Conservation (phyloP, 2,797 vertebrate species). For the Antennarius maculatus region DNA sequence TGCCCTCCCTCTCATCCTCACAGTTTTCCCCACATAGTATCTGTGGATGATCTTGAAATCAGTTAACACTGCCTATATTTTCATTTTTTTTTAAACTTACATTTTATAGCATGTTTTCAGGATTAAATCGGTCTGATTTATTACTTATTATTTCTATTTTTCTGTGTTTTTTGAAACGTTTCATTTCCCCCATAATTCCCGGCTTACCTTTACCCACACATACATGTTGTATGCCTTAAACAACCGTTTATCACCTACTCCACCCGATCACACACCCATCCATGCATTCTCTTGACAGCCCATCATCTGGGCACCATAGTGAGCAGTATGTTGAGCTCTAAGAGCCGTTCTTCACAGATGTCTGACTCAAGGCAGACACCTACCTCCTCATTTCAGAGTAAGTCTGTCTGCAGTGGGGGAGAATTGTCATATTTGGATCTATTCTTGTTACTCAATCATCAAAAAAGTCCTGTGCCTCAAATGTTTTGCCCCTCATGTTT, state of each 20-base stretch:
- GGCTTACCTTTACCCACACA: constrained; percentile 26
- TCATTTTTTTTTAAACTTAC: constrained; percentile 5
- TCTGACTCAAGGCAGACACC: constrained; percentile 79
- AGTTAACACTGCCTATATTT: not conserved
- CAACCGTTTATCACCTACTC: constrained; percentile 22
- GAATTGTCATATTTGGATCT: constrained; percentile 33
- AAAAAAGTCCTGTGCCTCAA: constrained; percentile 42
- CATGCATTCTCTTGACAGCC: constrained; percentile 56
- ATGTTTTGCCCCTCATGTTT: constrained; percentile 23
- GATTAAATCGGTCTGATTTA: constrained; percentile 27
- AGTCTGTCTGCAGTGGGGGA: constrained; percentile 62
- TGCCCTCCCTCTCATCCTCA: constrained; percentile 12
- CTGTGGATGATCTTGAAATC: constrained; percentile 14
- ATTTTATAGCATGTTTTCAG: constrained; percentile 8
- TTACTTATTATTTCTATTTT: constrained; percentile 26
- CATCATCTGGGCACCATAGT: constrained; percentile 77
- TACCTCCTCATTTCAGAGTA: constrained; percentile 81
- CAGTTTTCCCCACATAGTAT: constrained; percentile 6
- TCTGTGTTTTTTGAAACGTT: constrained; percentile 10
- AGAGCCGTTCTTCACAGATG: constrained; percentile 78
- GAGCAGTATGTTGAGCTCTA: constrained; percentile 77
- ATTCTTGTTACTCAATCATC: constrained; percentile 20
- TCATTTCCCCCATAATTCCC: constrained; percentile 5
- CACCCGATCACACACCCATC: constrained; percentile 32
- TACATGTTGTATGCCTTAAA: constrained; percentile 6